Evolutionary conservation across 2,888 invertebrate genomes (phyloP), one percentile per base, ranked within the genome.

Genomic region (Morpho achilles): DNA sequence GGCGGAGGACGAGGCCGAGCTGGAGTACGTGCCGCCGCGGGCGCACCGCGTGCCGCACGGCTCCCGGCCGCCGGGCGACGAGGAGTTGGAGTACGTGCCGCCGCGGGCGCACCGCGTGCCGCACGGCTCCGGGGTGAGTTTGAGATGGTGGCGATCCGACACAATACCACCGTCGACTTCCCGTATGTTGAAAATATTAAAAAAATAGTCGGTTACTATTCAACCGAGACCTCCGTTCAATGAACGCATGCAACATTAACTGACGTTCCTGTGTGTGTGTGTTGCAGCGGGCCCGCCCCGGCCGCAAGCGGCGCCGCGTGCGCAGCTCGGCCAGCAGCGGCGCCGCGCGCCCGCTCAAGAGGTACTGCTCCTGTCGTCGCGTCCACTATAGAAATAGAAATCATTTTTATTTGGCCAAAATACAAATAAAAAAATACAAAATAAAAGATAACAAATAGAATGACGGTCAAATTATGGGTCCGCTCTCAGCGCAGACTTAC

Each of bases 1-100:
- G 63, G 68, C 65, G 9, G 79, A 77, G n/a, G 80, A 80, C 56
- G 82, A 79, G 57, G 75, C 79, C 10, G 78, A 80, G 60, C 74
- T 82, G 49, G 74, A 76, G 0, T 71, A 71, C 55, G 69, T 66
- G 44, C 63, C 65, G 7, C 56, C 59, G 16, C 49, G 59, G 46
- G 7, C 48, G 9, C 54, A 53, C 54, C 41, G 43, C 56, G 16
- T 51, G 10, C 45, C 45, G 10, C 44, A 44, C 8, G 32, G 8
- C 58, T 52, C 43, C 43, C 48, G 9, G 51, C 1, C 64, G 58
- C 48, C 50, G 52, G 48, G 50, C 59, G 47, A 48, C 52, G 8
- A 55, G 32, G 32, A 32, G 32, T 5, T 32, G 32, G 32, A 32
- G 32, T 61, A 56, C 45, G 63, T 7, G 46, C 61, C 50, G 60